These are phyloP conservation scores for Akabosia matsudoensis DNA, from an alignment of 1,140 invertebrate species.

Conservation along the genomic window DNA sequence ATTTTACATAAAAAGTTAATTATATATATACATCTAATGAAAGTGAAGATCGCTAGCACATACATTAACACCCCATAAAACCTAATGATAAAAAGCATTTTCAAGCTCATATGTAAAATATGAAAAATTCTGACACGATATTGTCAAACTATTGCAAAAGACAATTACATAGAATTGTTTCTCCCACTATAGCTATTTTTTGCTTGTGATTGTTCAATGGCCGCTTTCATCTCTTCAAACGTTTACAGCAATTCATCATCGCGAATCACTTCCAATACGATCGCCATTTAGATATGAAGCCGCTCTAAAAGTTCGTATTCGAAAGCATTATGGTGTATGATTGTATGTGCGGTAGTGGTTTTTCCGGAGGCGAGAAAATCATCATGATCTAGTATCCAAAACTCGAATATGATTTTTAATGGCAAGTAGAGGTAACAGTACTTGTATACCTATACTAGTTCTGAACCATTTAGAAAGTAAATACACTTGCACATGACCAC, in stretches of 20 bases:
- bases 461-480: background rate
- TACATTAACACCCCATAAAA: background rate
- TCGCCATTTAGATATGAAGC: background rate
- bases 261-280: background rate
- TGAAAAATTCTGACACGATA: too few relatives aligned
- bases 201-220: background rate
- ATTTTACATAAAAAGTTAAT: too few relatives aligned
- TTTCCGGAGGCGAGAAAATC: constrained; percentile 21
- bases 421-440: background rate
- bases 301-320: background rate
- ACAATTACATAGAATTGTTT: background rate
- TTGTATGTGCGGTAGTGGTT: background rate
- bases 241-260: background rate
- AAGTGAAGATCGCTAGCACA: background rate
- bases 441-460: background rate
- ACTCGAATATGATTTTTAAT: background rate
- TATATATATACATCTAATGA: background rate
- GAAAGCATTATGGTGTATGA: background rate
- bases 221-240: background rate
- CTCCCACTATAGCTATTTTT: background rate
- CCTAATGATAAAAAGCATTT: background rate
- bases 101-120: background rate
- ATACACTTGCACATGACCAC: background rate
- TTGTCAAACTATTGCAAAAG: too few relatives aligned
- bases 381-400: background rate